A percentile compares a stretch with the other conserved stretches of the same genome.
These are phyloP conservation scores for Danio kyathit DNA, from an alignment of 2,797 vertebrate species.

Conservation along the genomic window DNA sequence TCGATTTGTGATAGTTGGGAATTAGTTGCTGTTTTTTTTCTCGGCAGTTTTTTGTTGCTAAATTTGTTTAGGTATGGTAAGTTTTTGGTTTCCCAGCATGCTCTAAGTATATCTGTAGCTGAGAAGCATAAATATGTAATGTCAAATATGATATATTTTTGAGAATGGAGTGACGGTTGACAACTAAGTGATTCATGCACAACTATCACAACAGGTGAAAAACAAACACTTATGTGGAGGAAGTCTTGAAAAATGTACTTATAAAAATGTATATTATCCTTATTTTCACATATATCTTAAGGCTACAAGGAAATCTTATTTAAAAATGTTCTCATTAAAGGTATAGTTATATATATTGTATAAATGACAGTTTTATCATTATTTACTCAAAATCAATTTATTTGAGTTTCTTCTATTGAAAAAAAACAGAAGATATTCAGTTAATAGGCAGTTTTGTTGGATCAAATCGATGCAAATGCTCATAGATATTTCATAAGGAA, in stretches of 20 bases:
- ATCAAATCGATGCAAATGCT: too few relatives aligned
- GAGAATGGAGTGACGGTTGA: neutral
- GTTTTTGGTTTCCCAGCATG: constrained; percentile 7
- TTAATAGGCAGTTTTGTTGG: too few relatives aligned
- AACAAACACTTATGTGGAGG: neutral
- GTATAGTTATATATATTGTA: too few relatives aligned
- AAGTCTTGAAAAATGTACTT: neutral
- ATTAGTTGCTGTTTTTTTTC: neutral
- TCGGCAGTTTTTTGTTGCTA: neutral
- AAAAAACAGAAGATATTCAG: too few relatives aligned
- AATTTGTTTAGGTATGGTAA: neutral
- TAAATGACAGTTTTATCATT: too few relatives aligned
- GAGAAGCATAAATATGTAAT: neutral
- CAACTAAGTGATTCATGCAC: constrained; percentile 7
- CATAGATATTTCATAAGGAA: too few relatives aligned
- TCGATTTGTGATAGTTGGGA: neutral
- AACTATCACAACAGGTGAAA: constrained; percentile 16
- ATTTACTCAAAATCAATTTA: too few relatives aligned
- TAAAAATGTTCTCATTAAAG: neutral
- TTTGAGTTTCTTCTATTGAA: too few relatives aligned
- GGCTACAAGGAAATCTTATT: neutral
- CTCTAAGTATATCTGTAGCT: neutral
- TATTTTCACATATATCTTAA: neutral
- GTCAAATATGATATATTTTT: neutral
- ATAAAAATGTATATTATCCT: neutral